These are phyloP conservation scores for Tonatia bakeri DNA, from an alignment of 2,113 vertebrate genomes.

Conservation along the genomic window DNA sequence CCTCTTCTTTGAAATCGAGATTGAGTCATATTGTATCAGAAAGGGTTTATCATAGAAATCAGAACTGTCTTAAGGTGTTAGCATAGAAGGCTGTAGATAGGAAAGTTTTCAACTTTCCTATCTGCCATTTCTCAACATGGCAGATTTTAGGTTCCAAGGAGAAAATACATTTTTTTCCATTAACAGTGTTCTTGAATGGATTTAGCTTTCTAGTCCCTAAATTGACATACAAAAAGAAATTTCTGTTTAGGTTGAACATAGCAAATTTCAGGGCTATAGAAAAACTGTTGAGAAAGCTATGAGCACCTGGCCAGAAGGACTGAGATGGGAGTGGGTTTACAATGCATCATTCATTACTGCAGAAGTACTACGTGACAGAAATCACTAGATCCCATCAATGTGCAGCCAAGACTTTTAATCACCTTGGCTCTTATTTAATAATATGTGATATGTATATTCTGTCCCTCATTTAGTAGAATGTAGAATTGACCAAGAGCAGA, in stretches of 20 bases:
- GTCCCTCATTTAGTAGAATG: conserved; percentile 6
- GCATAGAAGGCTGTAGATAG: neutral
- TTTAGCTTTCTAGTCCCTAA: conserved; percentile 46
- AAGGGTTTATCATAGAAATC: conserved; percentile 48
- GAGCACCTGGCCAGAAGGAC: conserved; percentile 64
- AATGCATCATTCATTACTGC: conserved; percentile 73
- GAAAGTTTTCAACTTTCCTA: conserved; percentile 39
- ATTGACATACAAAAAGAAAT: conserved; percentile 54
- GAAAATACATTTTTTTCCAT: conserved; percentile 49
- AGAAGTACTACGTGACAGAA: conserved; percentile 66
- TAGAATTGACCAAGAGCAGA: neutral
- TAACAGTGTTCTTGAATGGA: conserved; percentile 51
- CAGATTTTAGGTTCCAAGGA: conserved; percentile 52
- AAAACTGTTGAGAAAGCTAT: conserved; percentile 61
- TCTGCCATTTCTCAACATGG: neutral
- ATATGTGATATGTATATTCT: conserved; percentile 33
- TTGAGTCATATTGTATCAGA: conserved; percentile 38
- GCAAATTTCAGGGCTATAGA: conserved; percentile 58
- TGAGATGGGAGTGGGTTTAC: conserved; percentile 64
- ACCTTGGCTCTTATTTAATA: conserved; percentile 43
- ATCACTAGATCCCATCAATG: conserved; percentile 54
- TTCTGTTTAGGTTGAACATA: conserved; percentile 52
- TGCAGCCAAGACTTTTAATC: conserved; percentile 46
- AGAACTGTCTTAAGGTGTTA: conserved; percentile 9
- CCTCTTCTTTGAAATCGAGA: conserved; percentile 31